phyloP scores from a whole-genome alignment of 2,888 invertebrate genomes.

The Noctua janthina region DNA sequence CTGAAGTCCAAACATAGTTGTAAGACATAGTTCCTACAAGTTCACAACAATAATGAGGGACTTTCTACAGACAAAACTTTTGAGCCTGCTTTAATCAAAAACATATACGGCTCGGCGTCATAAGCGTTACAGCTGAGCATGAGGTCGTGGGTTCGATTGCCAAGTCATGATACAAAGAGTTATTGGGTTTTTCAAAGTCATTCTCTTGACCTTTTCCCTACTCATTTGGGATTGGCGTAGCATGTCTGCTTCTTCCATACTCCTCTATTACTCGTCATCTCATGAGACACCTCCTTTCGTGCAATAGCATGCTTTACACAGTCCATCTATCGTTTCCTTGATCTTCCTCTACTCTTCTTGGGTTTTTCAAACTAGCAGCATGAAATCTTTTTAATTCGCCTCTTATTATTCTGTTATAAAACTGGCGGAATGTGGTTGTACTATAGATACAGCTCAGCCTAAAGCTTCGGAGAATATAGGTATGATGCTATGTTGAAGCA shows the following conservation, averaged over 20 bases:
- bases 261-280: too few relatives aligned
- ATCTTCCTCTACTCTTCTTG: too few relatives aligned
- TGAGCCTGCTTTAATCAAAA: slow-evolving; percentile 7
- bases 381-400: not conserved
- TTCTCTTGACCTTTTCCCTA: too few relatives aligned
- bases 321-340: too few relatives aligned
- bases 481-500: too few relatives aligned
- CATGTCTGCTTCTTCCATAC: too few relatives aligned
- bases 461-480: not conserved
- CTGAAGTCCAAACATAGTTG: slow-evolving; percentile 1
- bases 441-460: not conserved
- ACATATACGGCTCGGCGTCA: not conserved
- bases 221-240: too few relatives aligned
- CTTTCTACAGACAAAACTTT: not conserved
- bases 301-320: too few relatives aligned
- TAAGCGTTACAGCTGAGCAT: not conserved
- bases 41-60: slow-evolving; percentile 5
- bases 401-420: not conserved
- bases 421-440: not conserved
- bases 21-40: slow-evolving; percentile 7
- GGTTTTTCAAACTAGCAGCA: not conserved
- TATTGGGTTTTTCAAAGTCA: not conserved
- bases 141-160: not conserved
- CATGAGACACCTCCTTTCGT: too few relatives aligned
- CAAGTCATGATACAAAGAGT: not conserved